A percentile compares a stretch with the other conserved stretches of the same genome.
Evolutionary conservation across 2,113 vertebrate species (phyloP).

Genomic region (Cyprinodon variegatus): DNA sequence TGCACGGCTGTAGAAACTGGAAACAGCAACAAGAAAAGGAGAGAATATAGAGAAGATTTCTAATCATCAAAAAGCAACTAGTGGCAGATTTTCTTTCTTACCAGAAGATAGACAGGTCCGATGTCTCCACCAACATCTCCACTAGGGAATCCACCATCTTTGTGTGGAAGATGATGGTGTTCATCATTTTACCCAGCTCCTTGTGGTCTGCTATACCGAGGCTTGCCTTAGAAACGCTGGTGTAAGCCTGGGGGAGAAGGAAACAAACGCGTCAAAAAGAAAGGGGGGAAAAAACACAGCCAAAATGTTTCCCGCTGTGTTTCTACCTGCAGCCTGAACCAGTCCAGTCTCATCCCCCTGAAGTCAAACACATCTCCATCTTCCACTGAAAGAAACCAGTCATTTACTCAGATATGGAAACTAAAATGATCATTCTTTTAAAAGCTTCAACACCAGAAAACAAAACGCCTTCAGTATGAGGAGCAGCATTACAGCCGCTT

Average conservation of each 20-base stretch:
- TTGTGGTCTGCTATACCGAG: slow-evolving; percentile 93
- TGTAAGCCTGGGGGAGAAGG: slow-evolving; percentile 86
- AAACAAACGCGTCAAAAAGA: too few species aligned
- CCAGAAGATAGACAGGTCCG: slow-evolving; percentile 98
- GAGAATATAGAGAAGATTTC: background rate
- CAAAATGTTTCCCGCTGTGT: background rate
- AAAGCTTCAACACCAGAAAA: background rate
- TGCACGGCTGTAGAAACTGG: slow-evolving; percentile 97
- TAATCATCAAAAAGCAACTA: background rate
- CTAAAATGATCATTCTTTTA: too few species aligned
- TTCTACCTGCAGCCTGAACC: slow-evolving; percentile 97
- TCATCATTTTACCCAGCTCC: slow-evolving; percentile 99
- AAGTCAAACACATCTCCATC: slow-evolving; percentile 99
- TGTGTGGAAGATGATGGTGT: slow-evolving; percentile 99
- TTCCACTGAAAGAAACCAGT: slow-evolving; percentile 84
- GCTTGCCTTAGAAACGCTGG: slow-evolving; percentile 96
- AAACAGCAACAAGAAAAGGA: background rate
- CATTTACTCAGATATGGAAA: background rate
- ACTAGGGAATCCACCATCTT: slow-evolving; percentile 99
- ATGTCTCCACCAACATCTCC: slow-evolving; percentile 99
- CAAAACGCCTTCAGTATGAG: too few species aligned
- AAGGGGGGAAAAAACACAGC: too few species aligned
- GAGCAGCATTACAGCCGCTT: too few species aligned
- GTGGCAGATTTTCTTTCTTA: slow-evolving; percentile 62
- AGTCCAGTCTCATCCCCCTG: slow-evolving; percentile 97